A percentile compares a stretch with the other conserved stretches of the same genome.
phyloP scores from a whole-genome alignment of 2,888 invertebrate genomes.

The Caenorhabditis auriculariae region DNA sequence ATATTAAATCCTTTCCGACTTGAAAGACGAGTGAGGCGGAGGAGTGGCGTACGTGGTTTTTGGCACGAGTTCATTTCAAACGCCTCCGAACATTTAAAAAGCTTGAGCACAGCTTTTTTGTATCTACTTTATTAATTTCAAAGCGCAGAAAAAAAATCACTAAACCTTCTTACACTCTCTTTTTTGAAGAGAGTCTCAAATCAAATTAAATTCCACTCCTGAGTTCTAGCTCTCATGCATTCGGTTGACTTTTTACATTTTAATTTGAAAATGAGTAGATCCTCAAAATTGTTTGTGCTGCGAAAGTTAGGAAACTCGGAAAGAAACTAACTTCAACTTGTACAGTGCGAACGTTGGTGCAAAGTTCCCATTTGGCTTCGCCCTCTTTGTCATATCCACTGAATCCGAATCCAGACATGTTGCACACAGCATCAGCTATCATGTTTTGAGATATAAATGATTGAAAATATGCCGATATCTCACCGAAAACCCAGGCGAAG shows the following conservation, averaged over 20 bases:
- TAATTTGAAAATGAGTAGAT: neutral
- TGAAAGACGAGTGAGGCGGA: neutral
- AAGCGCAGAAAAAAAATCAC: no score
- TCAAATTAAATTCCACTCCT: no score
- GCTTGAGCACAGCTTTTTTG: no score
- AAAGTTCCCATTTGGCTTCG: conserved; percentile 82
- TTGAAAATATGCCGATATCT: conserved; percentile 4
- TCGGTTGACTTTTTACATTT: neutral
- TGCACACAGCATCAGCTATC: conserved; percentile 86
- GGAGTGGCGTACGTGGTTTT: no score
- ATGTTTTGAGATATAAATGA: conserved; percentile 2
- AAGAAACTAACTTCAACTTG: conserved; percentile 77
- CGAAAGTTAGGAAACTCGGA: neutral
- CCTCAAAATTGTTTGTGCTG: neutral
- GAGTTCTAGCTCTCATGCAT: no score
- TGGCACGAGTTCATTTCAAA: no score
- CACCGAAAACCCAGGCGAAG: conserved; percentile 63
- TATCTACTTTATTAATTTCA: no score
- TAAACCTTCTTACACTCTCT: no score
- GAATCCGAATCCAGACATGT: conserved; percentile 87
- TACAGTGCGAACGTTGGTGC: conserved; percentile 85
- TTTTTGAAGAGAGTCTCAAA: no score
- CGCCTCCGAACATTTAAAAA: no score
- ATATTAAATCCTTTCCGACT: neutral
- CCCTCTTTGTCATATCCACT: conserved; percentile 78